Percentiles rank a stretch among this genome's conserved stretches.
Conservation (phyloP, 2,888 invertebrate genomes). For the Frankliniella intonsa region DNA sequence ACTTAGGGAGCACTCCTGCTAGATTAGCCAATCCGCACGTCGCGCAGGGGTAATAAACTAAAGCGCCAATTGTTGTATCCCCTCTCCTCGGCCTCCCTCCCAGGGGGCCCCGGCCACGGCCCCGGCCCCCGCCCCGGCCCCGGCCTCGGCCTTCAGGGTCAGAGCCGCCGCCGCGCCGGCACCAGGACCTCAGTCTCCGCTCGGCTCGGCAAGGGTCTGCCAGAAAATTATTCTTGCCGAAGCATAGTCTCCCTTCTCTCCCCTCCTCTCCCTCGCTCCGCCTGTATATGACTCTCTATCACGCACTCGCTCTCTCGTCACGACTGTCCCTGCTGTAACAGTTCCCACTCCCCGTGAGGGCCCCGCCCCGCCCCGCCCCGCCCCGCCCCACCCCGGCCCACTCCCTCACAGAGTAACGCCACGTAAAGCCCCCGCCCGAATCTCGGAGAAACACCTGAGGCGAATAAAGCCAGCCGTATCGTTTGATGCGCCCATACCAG, state of each 20-base stretch:
- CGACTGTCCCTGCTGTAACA: too few species aligned
- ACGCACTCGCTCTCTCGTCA: too few species aligned
- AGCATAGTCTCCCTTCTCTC: not conserved
- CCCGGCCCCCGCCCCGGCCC: not conserved
- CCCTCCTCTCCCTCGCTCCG: too few species aligned
- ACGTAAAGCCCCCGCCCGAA: not conserved
- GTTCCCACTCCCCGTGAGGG: too few species aligned
- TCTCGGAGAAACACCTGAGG: constrained; percentile 21
- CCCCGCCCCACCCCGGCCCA: too few species aligned
- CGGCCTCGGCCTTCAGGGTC: not conserved
- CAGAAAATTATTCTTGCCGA: too few species aligned
- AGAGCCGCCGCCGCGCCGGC: not conserved
- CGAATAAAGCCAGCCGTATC: constrained; percentile 22
- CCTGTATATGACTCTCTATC: too few species aligned
- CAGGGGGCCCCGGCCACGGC: not conserved
- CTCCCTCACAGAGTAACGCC: not conserved
- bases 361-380: too few species aligned
- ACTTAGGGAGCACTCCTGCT: constrained; percentile 8
- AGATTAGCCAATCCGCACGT: constrained; percentile 24
- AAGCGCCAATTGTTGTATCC: constrained; percentile 20
- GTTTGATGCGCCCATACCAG: not conserved
- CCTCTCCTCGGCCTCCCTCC: not conserved
- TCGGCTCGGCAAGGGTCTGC: too few species aligned
- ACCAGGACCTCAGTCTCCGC: too few species aligned
- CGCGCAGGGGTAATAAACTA: constrained; percentile 18